These are phyloP conservation scores for Mormyrops boulengeri DNA, from an alignment of 2,797 vertebrate genomes.

Conservation along the genomic window DNA sequence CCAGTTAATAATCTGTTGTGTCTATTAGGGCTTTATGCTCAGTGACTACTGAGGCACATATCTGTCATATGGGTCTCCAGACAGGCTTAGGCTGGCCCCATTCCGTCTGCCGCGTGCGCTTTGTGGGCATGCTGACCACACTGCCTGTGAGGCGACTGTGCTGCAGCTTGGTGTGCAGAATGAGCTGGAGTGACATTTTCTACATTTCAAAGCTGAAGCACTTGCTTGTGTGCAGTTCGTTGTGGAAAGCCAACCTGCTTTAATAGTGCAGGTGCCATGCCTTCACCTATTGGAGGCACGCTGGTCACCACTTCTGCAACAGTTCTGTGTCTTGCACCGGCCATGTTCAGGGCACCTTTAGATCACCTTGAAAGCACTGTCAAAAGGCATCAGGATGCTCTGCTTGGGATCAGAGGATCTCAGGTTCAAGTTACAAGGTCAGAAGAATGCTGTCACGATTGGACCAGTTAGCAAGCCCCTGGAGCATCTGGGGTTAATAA, in stretches of 20 bases:
- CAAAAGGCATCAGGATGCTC: background rate
- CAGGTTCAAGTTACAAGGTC: background rate
- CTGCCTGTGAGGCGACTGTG: background rate
- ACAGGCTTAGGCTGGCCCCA: slow-evolving; percentile 1
- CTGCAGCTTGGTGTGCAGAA: background rate
- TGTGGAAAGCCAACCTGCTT: background rate
- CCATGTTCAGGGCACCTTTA: background rate
- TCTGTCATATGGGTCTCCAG: slow-evolving; percentile 8
- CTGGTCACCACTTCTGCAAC: background rate
- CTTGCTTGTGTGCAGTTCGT: background rate
- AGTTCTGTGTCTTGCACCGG: background rate
- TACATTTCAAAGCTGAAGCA: background rate
- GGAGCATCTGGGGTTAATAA: background rate
- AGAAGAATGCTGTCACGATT: background rate
- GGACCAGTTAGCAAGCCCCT: background rate
- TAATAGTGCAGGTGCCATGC: background rate
- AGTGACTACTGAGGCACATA: background rate
- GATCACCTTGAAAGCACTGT: background rate
- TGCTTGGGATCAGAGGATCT: background rate
- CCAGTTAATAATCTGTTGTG: background rate
- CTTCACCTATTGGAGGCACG: background rate
- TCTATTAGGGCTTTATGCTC: background rate
- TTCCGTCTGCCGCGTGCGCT: background rate
- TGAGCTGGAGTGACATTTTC: background rate
- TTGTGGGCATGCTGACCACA: background rate